These are phyloP conservation scores for Proteles cristata DNA, from an alignment of 2,113 vertebrate species.

Conservation along the genomic window DNA sequence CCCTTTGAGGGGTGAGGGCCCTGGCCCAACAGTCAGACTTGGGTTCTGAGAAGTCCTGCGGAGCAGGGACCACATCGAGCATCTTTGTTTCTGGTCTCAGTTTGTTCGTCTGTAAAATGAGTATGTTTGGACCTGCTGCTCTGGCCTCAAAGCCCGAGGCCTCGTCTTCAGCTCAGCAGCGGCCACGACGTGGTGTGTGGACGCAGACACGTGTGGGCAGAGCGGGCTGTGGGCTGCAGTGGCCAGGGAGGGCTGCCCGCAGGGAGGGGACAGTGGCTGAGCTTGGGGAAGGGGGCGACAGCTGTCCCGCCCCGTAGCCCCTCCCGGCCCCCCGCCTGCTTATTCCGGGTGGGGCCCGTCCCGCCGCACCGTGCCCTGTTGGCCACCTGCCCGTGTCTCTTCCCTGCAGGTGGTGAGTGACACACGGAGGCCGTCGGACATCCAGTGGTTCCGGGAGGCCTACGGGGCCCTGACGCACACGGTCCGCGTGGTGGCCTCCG, in stretches of 20 bases:
- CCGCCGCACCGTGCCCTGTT: conserved; percentile 84
- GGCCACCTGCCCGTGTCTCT: background rate
- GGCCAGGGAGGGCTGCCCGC: background rate
- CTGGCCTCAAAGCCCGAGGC: background rate
- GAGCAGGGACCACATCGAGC: background rate
- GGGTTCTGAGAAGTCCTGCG: background rate
- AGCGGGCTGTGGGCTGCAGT: too few species aligned
- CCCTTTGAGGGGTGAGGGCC: background rate
- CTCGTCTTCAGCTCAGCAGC: background rate
- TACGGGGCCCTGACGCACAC: conserved; percentile 84
- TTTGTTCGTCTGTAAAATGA: background rate
- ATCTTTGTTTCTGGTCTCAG: background rate
- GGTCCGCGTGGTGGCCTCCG: conserved; percentile 88
- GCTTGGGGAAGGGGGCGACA: rapidly evolving
- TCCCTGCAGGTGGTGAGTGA: conserved; percentile 92
- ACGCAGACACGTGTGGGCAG: rapidly evolving
- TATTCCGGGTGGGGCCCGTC: too few species aligned
- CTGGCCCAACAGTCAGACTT: background rate
- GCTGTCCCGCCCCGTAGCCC: background rate
- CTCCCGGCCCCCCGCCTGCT: background rate
- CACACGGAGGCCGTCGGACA: conserved; percentile 89
- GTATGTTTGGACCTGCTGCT: background rate
- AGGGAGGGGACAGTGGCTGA: background rate
- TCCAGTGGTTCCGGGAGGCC: conserved; percentile 90
- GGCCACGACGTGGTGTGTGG: background rate